A percentile compares a stretch with the other conserved stretches of the same genome.
phyloP scores from a whole-genome alignment of 2,888 invertebrate genomes.

The Diachrysia chrysitis region DNA sequence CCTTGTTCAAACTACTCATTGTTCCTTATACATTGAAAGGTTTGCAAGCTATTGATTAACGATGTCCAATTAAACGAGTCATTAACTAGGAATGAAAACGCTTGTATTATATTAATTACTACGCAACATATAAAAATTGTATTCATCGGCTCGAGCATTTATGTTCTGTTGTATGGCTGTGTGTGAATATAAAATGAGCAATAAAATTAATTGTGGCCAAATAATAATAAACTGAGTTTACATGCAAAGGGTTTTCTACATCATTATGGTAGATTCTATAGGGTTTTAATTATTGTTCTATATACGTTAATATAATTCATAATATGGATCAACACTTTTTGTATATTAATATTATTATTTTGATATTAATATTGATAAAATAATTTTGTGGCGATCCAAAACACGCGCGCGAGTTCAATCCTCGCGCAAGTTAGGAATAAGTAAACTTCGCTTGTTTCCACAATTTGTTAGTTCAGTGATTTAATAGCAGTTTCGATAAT shows the following conservation, averaged over 20 bases:
- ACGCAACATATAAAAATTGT: background rate
- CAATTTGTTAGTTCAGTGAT: too few species aligned
- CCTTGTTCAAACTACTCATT: background rate
- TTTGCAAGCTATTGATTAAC: background rate
- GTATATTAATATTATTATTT: too few species aligned
- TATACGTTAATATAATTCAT: background rate
- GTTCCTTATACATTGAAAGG: background rate
- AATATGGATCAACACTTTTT: too few species aligned
- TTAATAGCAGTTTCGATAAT: too few species aligned
- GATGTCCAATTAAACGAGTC: constrained; percentile 6
- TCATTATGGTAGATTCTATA: background rate
- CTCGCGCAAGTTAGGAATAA: too few species aligned
- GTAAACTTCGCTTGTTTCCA: too few species aligned
- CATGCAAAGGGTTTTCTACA: background rate
- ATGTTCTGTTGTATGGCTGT: background rate
- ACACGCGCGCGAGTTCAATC: too few species aligned
- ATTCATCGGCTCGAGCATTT: background rate
- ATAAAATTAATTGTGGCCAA: background rate
- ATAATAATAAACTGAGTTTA: background rate
- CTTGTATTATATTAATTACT: constrained; percentile 1
- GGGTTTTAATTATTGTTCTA: background rate
- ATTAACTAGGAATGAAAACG: background rate
- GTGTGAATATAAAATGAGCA: background rate
- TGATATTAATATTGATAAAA: too few species aligned
- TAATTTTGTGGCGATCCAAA: too few species aligned